Conservation (phyloP, 2,113 vertebrate genomes). For the Rutilus rutilus region DNA sequence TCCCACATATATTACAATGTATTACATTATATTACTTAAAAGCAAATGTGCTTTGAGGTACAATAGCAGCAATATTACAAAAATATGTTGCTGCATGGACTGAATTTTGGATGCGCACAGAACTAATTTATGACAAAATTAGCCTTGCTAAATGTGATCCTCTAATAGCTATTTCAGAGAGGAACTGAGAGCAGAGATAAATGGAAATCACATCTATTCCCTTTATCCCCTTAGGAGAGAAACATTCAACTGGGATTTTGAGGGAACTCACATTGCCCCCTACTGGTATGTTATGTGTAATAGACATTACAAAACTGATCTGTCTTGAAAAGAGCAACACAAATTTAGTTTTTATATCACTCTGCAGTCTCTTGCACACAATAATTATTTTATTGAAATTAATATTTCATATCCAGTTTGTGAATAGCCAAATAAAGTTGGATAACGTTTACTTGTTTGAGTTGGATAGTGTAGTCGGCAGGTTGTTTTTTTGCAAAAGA, state of each 20-base stretch:
- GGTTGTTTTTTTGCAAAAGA: not conserved
- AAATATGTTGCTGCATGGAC: not conserved
- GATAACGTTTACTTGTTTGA: not conserved
- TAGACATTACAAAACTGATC: not conserved
- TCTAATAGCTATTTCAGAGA: constrained; percentile 14
- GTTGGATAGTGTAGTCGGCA: not conserved
- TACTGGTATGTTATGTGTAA: constrained; percentile 23
- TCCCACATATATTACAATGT: too few relatives aligned
- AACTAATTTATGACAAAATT: constrained; percentile 11
- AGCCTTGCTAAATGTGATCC: constrained; percentile 22
- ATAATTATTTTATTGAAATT: too few relatives aligned
- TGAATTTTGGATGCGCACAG: not conserved
- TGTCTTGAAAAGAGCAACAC: too few relatives aligned
- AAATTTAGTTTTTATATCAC: not conserved
- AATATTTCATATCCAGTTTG: not conserved
- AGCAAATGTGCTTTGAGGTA: not conserved
- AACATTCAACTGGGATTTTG: not conserved
- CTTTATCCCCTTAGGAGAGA: constrained; percentile 7
- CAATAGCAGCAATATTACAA: not conserved
- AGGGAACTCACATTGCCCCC: constrained; percentile 21
- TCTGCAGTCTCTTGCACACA: not conserved
- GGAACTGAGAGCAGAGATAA: constrained; percentile 16
- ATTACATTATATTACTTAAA: too few relatives aligned
- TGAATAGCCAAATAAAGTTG: not conserved
- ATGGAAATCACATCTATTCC: constrained; percentile 8